Conservation (phyloP, 2,113 vertebrate species). For the Equus przewalskii region DNA sequence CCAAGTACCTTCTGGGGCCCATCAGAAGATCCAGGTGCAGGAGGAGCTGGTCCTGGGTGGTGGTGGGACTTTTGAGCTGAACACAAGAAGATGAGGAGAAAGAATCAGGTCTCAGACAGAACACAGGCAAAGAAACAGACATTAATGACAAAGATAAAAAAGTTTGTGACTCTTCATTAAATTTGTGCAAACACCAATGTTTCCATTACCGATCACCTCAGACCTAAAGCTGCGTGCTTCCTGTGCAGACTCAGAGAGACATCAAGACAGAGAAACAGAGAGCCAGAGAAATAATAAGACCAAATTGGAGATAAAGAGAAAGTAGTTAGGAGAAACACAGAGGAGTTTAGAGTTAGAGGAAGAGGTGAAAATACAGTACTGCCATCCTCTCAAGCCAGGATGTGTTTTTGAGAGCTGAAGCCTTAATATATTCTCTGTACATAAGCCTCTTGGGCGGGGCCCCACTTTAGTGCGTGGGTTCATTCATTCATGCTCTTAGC, state of each 20-base stretch:
- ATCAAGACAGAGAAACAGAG: neutral
- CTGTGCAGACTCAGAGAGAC: slow-evolving; percentile 60
- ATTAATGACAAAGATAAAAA: neutral
- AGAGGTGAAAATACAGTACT: neutral
- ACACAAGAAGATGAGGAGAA: neutral
- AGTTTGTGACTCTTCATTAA: slow-evolving; percentile 13
- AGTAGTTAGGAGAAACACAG: slow-evolving; percentile 19
- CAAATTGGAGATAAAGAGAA: slow-evolving; percentile 49
- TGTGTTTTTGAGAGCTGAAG: neutral
- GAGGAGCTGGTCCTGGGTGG: neutral
- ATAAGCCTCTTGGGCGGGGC: neutral
- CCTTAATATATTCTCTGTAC: neutral
- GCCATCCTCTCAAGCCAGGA: neutral
- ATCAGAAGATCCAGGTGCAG: neutral
- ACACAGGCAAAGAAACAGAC: neutral
- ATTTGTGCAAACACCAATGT: slow-evolving; percentile 39
- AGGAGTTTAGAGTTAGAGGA: neutral
- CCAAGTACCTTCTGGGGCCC: slow-evolving; percentile 4
- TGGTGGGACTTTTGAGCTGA: neutral
- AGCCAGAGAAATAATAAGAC: neutral
- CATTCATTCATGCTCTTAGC: neutral
- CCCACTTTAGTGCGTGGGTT: neutral
- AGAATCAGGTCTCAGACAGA: neutral
- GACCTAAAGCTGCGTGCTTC: slow-evolving; percentile 56
- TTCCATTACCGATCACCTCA: slow-evolving; percentile 48